Evolutionary conservation across 2,888 invertebrate species (phyloP), one percentile per base, ranked within the genome.

Genomic region (Lithophane leautieri): DNA sequence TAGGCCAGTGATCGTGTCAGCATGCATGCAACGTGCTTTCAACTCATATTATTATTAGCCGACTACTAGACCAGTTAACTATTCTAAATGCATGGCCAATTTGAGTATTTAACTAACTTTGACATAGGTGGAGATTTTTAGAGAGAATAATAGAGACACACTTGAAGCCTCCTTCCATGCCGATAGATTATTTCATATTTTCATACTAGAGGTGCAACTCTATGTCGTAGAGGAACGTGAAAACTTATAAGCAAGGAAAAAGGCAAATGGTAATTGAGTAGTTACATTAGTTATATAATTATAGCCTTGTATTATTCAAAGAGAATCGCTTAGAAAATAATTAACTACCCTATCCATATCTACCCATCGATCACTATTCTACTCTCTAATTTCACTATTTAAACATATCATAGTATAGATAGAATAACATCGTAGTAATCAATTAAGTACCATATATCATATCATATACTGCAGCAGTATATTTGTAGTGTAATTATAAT

Each of bases 1-100:
- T 84, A 87, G 82, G 81, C 79, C 65, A 75, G 73, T 75, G 65
- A 67, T 79, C 75, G 65, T 79, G 71, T 83, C 79, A 79, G 63
- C 81, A 83, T 62, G 69, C 62, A 42, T 76, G 78, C 75, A 72
- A 77, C 16, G 25, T 61, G 44, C 25, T 74, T 63, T 65, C 67
- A 76, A 60, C 54, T 63, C 42, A 61, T 61, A n/a, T 62, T 47
- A 34, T 47, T 50, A 50, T 66, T 63, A 58, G 52, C 47, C 40
- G 34, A 19, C 47, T 28, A 67, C 22, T 62, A 44, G 19, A 75
- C 2, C 47, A 73, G n/a, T 34, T 69, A 61, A 70, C 42, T 54
- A 50, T 19, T 52, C 4, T 40, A 2, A 22, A 54, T 50, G 7
- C 58, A 67, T 47, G 1, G n/a, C 16, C 11, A 56, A 40, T 60